phyloP scores from a whole-genome alignment of 2,113 vertebrate species.

The Elgaria multicarinata region DNA sequence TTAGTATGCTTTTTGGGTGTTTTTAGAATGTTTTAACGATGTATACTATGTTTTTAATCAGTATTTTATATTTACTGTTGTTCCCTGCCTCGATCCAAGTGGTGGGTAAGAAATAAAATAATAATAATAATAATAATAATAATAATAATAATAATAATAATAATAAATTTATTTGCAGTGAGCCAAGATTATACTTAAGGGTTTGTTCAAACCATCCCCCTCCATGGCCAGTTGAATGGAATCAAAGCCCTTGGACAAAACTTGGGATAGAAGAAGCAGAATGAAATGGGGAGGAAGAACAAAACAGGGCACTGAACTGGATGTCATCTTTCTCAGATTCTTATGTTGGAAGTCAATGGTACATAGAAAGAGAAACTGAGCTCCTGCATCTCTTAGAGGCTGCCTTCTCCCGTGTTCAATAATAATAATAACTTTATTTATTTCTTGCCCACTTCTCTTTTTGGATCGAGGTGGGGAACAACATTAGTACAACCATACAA shows the following conservation, averaged over 20 bases:
- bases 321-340: neutral
- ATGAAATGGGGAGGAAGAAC: neutral
- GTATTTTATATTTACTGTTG: too few species aligned
- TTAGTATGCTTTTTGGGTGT: too few species aligned
- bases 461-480: too few species aligned
- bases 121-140: too few species aligned
- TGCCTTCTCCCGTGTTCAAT: neutral
- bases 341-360: neutral
- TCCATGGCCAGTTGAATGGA: neutral
- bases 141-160: too few species aligned
- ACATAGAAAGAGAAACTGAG: neutral
- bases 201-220: neutral
- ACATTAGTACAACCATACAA: too few species aligned
- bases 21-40: too few species aligned
- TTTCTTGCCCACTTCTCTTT: too few species aligned
- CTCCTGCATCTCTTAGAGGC: neutral
- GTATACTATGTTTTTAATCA: too few species aligned
- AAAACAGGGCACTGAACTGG: neutral
- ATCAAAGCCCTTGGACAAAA: slow-evolving; percentile 38
- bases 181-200: slow-evolving; percentile 34
- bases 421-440: too few species aligned
- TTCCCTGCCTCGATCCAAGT: too few species aligned
- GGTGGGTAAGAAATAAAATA: too few species aligned
- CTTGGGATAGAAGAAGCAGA: slow-evolving; percentile 14
- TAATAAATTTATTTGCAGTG: neutral